These are phyloP conservation scores for Phania funesta DNA, from an alignment of 2,888 invertebrate species.

Conservation along the genomic window DNA sequence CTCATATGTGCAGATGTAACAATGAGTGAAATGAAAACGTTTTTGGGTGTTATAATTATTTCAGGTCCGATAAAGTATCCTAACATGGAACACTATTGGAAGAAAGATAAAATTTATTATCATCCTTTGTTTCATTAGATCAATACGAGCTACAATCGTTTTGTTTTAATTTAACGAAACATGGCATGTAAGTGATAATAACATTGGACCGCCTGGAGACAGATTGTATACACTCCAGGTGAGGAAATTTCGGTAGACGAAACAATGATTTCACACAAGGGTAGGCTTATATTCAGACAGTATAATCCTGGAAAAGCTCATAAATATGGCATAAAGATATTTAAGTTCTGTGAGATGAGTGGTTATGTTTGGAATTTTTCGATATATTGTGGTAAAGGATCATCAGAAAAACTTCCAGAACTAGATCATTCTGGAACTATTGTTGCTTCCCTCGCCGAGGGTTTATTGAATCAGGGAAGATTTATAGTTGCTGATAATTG, in stretches of 20 bases:
- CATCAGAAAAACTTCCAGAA: not conserved
- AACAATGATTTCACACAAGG: conserved; percentile 26
- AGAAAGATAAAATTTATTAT: no score
- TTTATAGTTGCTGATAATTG: not conserved
- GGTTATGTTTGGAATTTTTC: conserved; percentile 2
- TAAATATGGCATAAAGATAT: conserved; percentile 1
- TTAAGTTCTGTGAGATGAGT: no score
- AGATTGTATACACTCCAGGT: not conserved
- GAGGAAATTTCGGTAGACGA: conserved; percentile 1
- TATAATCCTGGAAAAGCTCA: no score
- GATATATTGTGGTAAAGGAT: not conserved
- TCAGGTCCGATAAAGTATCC: no score
- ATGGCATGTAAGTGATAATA: conserved; percentile 8
- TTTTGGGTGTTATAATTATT: no score
- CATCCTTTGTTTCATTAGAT: no score
- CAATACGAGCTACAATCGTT: not conserved
- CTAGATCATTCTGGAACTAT: not conserved
- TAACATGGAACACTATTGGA: no score
- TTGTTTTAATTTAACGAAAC: not conserved
- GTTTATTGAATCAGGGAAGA: conserved; percentile 12
- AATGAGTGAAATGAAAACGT: not conserved
- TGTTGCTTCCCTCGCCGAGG: not conserved
- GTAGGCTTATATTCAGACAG: not conserved
- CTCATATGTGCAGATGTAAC: not conserved
- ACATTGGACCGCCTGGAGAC: conserved; percentile 4